Evolutionary conservation across 2,113 vertebrate genomes (phyloP).

Genomic region (Ifrita kowaldi): DNA sequence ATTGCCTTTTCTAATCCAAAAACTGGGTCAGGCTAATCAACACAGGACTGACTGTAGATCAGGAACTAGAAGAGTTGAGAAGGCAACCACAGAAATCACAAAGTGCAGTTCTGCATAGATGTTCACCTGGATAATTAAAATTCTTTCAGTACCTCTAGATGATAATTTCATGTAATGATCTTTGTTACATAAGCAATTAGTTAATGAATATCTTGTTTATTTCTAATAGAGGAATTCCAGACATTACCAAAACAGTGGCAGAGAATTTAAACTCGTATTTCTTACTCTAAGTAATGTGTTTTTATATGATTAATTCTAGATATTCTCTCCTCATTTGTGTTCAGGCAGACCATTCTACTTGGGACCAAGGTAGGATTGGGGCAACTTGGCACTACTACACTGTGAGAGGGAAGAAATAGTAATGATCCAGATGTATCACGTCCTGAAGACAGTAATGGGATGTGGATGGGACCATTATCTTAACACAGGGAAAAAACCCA

Average conservation of each 20-base stretch:
- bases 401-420: background rate
- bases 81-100: background rate
- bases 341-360: background rate
- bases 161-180: slow-evolving; percentile 18
- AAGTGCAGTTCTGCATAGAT: background rate
- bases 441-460: background rate
- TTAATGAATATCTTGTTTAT: slow-evolving; percentile 16
- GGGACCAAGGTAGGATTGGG: background rate
- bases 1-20: background rate
- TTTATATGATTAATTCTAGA: background rate
- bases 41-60: background rate
- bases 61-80: background rate
- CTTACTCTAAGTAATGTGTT: background rate
- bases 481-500: background rate
- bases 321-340: background rate
- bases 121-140: slow-evolving; percentile 7
- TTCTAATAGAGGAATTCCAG: background rate
- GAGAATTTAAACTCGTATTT: background rate
- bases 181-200: slow-evolving; percentile 30
- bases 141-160: background rate
- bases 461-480: background rate
- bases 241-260: background rate
- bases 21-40: background rate
- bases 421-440: background rate
- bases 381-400: background rate